Percentiles rank a stretch among this genome's conserved stretches.
Evolutionary conservation across 2,113 vertebrate species (phyloP).

Genomic region (Sceloporus tristichus): DNA sequence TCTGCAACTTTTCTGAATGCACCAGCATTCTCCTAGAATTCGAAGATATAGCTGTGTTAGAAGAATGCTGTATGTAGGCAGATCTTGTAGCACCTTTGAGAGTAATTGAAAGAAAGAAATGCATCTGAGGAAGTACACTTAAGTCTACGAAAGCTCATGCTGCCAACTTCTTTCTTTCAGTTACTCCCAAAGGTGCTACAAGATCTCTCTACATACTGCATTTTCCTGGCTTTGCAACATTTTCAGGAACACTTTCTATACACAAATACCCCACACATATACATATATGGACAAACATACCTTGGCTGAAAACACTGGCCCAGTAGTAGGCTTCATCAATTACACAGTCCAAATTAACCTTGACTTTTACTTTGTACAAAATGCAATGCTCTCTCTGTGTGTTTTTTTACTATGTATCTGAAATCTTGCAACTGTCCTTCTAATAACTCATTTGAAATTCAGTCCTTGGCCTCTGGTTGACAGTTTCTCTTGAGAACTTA

Average conservation of each 20-base stretch:
- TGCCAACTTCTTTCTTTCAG: no score
- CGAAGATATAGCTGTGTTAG: no score
- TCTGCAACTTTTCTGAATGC: neutral
- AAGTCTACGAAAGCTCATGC: no score
- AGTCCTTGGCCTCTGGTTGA: conserved; percentile 3
- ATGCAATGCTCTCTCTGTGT: neutral
- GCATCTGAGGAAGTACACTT: no score
- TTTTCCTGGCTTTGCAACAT: neutral
- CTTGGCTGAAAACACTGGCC: neutral
- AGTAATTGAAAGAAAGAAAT: no score
- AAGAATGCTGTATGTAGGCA: no score
- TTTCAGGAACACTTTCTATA: neutral
- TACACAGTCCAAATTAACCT: neutral
- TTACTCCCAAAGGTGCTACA: no score
- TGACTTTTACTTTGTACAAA: neutral
- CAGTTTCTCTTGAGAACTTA: neutral
- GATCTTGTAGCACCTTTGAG: no score
- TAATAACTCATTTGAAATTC: neutral
- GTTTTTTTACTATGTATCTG: neutral
- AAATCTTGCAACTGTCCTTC: neutral
- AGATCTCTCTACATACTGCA: no score
- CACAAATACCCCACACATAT: neutral
- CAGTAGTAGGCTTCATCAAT: neutral
- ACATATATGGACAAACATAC: neutral
- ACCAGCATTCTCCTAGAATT: no score